Evolutionary conservation across 2,888 invertebrate species (phyloP).

Genomic region (Galerucella pusilla): DNA sequence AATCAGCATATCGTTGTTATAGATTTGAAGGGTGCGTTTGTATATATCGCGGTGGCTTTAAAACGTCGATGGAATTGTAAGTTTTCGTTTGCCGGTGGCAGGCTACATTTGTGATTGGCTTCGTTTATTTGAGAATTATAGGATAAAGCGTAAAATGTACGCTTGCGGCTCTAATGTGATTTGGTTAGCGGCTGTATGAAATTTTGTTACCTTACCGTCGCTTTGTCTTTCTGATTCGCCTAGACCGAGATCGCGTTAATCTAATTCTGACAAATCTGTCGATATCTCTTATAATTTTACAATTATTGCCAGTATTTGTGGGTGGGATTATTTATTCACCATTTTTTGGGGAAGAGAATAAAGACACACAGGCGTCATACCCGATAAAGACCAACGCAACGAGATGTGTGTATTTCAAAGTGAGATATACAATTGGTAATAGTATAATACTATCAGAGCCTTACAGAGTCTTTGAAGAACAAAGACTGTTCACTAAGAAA

Average conservation of each 20-base stretch:
- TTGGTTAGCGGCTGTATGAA: constrained; percentile 37
- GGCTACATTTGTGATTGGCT: constrained; percentile 54
- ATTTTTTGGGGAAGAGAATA: too few relatives aligned
- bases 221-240: constrained; percentile 34
- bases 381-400: too few relatives aligned
- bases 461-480: too few relatives aligned
- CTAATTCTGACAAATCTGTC: not conserved
- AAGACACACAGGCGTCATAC: too few relatives aligned
- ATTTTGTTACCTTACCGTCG: constrained; percentile 37
- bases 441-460: too few relatives aligned
- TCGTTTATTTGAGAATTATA: constrained; percentile 59
- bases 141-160: constrained; percentile 54
- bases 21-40: not conserved
- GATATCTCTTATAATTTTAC: not conserved
- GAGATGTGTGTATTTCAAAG: too few relatives aligned
- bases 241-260: not conserved
- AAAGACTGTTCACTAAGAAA: too few relatives aligned
- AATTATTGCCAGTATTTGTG: too few relatives aligned
- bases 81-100: constrained; percentile 4
- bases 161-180: constrained; percentile 44
- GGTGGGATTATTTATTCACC: too few relatives aligned
- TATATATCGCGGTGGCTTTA: not conserved
- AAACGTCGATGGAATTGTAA: constrained; percentile 28
- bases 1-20: too few relatives aligned
- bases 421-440: too few relatives aligned